Evolutionary conservation across 2,113 vertebrate species (phyloP).

Genomic region (Glaucidium brasilianum): DNA sequence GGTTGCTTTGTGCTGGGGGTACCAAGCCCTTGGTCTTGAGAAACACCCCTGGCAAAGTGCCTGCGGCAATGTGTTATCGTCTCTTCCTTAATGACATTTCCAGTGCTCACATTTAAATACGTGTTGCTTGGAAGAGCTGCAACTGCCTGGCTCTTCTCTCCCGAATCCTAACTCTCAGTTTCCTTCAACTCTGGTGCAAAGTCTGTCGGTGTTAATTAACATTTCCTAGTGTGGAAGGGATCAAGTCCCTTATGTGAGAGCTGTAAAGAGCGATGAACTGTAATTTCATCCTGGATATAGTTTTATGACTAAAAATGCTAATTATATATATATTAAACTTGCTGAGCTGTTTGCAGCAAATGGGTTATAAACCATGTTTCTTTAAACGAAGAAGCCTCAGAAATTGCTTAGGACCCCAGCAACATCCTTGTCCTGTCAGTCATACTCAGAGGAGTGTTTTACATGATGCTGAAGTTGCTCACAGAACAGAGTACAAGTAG

Average conservation of each 20-base stretch:
- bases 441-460: not conserved
- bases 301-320: not conserved
- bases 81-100: rapidly evolving
- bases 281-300: not conserved
- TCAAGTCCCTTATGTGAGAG: not conserved
- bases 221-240: not conserved
- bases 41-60: not conserved
- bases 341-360: not conserved
- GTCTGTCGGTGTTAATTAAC: not conserved
- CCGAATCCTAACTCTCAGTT: not conserved
- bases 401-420: not conserved
- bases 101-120: rapidly evolving
- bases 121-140: too few species aligned
- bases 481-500: rapidly evolving
- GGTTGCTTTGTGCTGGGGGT: not conserved
- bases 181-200: not conserved
- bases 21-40: not conserved
- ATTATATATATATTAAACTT: not conserved
- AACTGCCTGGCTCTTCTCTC: not conserved
- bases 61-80: not conserved
- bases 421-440: too few species aligned
- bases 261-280: not conserved
- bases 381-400: not conserved
- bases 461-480: not conserved
- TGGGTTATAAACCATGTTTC: not conserved